Percentiles rank a stretch among this genome's conserved stretches.
phyloP scores from a whole-genome alignment of 2,888 invertebrate genomes.

The Allacma fusca region DNA sequence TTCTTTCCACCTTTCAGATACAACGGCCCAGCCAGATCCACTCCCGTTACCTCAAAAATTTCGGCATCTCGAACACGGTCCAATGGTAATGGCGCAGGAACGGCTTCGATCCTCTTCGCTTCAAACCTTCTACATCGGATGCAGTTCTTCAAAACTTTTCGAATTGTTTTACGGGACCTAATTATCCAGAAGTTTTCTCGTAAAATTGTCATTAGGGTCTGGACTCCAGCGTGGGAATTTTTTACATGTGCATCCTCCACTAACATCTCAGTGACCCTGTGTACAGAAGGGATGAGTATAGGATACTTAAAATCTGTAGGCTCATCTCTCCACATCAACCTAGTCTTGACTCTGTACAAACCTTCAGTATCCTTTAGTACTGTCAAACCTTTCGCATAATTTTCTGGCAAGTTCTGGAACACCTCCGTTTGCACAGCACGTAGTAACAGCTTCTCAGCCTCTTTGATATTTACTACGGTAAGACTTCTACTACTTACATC shows the following conservation, averaged over 20 bases:
- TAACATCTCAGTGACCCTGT: not conserved
- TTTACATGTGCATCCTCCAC: no score
- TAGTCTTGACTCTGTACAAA: no score
- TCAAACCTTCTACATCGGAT: not conserved
- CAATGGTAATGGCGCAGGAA: constrained; percentile 56
- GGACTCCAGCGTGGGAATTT: not conserved
- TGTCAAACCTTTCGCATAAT: no score
- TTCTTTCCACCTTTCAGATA: constrained; percentile 54
- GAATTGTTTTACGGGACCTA: not conserved
- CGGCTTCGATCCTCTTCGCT: not conserved
- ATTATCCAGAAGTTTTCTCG: constrained; percentile 10
- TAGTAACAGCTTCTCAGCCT: no score
- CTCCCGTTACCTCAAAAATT: constrained; percentile 62
- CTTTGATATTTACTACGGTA: no score
- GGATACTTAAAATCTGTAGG: not conserved
- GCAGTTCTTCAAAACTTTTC: not conserved
- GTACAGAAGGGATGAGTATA: not conserved
- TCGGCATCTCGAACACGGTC: constrained; percentile 61
- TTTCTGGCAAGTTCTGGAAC: no score
- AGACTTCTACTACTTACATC: no score
- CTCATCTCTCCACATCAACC: no score
- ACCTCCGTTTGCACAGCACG: no score
- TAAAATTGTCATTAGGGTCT: not conserved
- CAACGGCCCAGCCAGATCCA: constrained; percentile 64
- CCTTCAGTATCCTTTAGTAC: no score